These are phyloP conservation scores for Sciurus carolinensis DNA, from an alignment of 2,797 vertebrate genomes.

Conservation along the genomic window DNA sequence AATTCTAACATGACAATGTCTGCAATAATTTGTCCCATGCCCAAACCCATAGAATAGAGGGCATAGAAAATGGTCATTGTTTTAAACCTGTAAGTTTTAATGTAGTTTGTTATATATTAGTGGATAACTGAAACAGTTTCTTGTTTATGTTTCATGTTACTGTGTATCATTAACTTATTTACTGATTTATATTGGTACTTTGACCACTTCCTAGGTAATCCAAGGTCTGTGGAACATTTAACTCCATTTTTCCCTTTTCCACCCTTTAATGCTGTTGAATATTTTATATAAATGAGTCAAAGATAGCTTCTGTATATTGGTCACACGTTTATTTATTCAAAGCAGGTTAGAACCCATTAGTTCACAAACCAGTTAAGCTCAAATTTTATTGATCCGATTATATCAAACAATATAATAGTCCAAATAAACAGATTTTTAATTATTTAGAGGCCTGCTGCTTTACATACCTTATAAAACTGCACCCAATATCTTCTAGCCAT, in stretches of 20 bases:
- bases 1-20: neutral
- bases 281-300: neutral
- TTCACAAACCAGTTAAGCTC: neutral
- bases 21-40: neutral
- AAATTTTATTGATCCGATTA: neutral
- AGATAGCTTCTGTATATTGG: neutral
- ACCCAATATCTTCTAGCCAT: neutral
- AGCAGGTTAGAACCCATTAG: neutral
- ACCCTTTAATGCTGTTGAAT: neutral
- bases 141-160: neutral
- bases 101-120: neutral
- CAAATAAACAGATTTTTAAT: neutral
- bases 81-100: neutral
- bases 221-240: neutral
- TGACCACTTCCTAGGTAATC: neutral
- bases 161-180: neutral
- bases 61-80: neutral
- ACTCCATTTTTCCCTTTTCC: neutral
- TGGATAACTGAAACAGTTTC: neutral
- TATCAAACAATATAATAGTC: neutral
- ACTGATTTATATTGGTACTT: neutral
- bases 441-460: neutral
- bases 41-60: neutral
- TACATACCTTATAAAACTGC: neutral
- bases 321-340: neutral